Base-by-base conservation (phyloP, 2,113 vertebrate genomes). In the Eublepharis macularius region DNA sequence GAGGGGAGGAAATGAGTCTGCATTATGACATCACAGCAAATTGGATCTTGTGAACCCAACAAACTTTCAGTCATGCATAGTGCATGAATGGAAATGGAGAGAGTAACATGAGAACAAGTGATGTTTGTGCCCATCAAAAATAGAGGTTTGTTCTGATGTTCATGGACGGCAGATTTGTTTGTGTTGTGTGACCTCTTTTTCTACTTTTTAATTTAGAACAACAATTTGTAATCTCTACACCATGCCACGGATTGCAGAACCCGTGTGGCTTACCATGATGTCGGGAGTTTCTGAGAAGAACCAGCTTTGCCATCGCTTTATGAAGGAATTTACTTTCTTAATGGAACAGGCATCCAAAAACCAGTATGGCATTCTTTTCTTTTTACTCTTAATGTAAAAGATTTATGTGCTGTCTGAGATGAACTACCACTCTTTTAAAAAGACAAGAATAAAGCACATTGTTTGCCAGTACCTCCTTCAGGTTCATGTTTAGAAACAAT, bases 221-320 rank as follows among this genome's bases (percentile, higher is more conserved):
- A 98, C 98, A 72, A 98, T 99, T 93, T 98, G 98, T 92, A 98
- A 99, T 93, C 98, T 99, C 54, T 99, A 99, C 91, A 99, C 97
- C 4, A 99, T 99, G 99, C 99, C 99, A 6, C 97, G 99, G 19
- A 98, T 99, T 82, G 96, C 97, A 32, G 98, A 99, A 92, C 99
- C 99, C 16, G 98, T 99, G 66, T 99, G 99, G 99, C 96, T 99
- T 70, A 98, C 98, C 0, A 99, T 99, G 99, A 99, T 99, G 98
- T 99, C 98, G 0, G 98, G 98, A 19, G 96, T 95, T 3, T 97
- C 98, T 0, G 98, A 98, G 86, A 99, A 99, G 95, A 99, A 98
- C 93, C 98, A 98, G 86, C 97, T 99, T 6, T 99, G 98, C 87
- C 97, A 98, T 68, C 98, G 98, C 86, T 99, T 99, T 95, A 99